These are phyloP conservation scores for Philonicus albiceps DNA, from an alignment of 2,888 invertebrate genomes.

Conservation along the genomic window DNA sequence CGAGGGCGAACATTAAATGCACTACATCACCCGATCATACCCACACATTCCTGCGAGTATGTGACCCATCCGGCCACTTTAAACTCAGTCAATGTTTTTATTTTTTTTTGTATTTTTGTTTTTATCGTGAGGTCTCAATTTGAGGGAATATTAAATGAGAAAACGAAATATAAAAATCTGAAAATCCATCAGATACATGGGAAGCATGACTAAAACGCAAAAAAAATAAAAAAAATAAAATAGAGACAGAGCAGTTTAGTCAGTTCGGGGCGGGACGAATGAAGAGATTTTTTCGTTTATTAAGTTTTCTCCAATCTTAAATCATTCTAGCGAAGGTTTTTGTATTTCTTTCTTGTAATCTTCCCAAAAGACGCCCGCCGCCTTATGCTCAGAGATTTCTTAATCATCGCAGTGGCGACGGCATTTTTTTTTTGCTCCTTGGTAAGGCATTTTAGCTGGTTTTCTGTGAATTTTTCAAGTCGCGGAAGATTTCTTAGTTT, in stretches of 20 bases:
- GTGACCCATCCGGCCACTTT: neutral
- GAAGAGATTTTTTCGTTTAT: slow-evolving; percentile 18
- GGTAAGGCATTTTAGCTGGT: neutral
- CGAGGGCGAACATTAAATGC: neutral
- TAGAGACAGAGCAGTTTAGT: neutral
- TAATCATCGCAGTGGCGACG: slow-evolving; percentile 7
- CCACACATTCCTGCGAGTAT: neutral
- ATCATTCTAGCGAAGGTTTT: slow-evolving; percentile 2
- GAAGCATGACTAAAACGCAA: slow-evolving; percentile 8
- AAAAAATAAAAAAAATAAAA: neutral
- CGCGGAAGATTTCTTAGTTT: neutral
- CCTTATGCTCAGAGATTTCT: slow-evolving; percentile 11
- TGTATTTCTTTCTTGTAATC: neutral
- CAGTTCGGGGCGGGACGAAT: slow-evolving; percentile 4
- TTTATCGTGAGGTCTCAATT: slow-evolving; percentile 27
- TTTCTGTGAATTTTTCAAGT: neutral
- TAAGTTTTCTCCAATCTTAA: slow-evolving; percentile 7
- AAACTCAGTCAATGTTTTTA: slow-evolving; percentile 20
- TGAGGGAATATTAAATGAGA: neutral
- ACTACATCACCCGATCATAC: neutral
- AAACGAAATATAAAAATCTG: slow-evolving; percentile 8
- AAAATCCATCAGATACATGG: slow-evolving; percentile 23
- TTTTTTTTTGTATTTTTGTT: neutral
- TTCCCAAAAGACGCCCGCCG: slow-evolving; percentile 5
- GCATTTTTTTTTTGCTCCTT: neutral